Percentiles rank a stretch among this genome's conserved stretches.
These are phyloP conservation scores for Omphaloscelis lunosa DNA, from an alignment of 2,888 invertebrate genomes.

Conservation along the genomic window DNA sequence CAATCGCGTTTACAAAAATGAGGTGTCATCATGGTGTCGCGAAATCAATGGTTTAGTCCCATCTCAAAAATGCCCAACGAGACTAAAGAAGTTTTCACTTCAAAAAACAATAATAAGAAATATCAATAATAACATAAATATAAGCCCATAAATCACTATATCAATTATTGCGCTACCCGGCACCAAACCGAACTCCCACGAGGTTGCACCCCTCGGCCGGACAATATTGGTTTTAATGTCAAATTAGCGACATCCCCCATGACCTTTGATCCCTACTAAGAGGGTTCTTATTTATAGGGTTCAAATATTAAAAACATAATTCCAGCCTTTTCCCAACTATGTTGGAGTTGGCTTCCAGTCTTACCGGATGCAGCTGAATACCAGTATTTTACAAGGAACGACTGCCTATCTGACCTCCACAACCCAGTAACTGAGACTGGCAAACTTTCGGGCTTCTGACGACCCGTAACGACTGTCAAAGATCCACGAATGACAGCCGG, in stretches of 20 bases:
- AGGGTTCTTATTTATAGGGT: neutral
- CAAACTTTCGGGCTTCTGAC: neutral
- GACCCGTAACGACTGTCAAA: neutral
- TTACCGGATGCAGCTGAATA: neutral
- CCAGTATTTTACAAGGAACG: neutral
- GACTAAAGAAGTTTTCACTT: too few relatives aligned
- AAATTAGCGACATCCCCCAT: constrained; percentile 52
- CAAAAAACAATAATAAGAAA: neutral
- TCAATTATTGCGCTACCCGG: constrained; percentile 54
- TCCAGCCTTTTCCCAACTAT: neutral
- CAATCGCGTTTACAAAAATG: too few relatives aligned
- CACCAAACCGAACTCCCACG: constrained; percentile 40
- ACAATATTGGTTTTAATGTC: constrained; percentile 62
- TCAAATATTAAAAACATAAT: neutral
- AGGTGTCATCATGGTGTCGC: too few relatives aligned
- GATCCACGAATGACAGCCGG: neutral
- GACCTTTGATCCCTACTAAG: constrained; percentile 37
- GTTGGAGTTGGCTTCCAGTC: neutral
- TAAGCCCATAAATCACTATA: constrained; percentile 49
- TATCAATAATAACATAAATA: constrained; percentile 4
- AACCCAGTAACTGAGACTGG: neutral
- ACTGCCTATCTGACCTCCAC: neutral
- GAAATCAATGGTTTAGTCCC: too few relatives aligned
- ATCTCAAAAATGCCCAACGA: too few relatives aligned
- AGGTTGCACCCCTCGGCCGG: constrained; percentile 44